A percentile compares a stretch with the other conserved stretches of the same genome.
Evolutionary conservation across 1,140 invertebrate species (phyloP).

Genomic region (Atopsyche davidsoni): DNA sequence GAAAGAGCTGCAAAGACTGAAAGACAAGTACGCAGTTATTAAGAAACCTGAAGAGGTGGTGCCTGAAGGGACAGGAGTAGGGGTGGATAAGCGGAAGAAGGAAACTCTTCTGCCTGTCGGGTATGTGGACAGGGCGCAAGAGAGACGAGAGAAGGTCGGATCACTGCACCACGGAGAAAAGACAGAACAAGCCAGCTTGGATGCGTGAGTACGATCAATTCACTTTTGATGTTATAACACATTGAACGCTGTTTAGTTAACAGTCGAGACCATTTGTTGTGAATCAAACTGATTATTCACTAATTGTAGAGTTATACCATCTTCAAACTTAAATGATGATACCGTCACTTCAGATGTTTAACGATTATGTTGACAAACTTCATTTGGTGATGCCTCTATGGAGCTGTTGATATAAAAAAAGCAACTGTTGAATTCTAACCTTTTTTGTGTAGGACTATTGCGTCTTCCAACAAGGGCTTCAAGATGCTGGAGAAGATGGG

Average conservation of each 20-base stretch:
- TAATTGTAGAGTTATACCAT: too few species aligned
- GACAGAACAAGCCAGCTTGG: conserved; percentile 69
- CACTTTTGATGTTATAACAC: conserved; percentile 2
- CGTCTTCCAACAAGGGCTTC: conserved; percentile 79
- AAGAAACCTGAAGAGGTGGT: conserved; percentile 50
- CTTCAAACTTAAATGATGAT: too few species aligned
- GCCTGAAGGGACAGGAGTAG: too few species aligned
- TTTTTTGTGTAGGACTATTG: conserved; percentile 58
- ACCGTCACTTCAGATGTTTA: too few species aligned
- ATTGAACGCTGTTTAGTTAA: not conserved
- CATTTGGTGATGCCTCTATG: conserved; percentile 11
- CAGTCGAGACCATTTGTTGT: too few species aligned
- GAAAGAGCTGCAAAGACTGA: conserved; percentile 68
- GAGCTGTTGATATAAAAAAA: conserved; percentile 7
- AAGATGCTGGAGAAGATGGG: conserved; percentile 86
- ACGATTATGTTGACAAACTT: conserved; percentile 8
- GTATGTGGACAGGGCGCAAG: conserved; percentile 76
- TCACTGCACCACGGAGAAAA: conserved; percentile 78
- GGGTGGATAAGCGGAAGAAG: conserved; percentile 32
- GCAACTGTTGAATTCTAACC: conserved; percentile 11
- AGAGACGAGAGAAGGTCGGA: conserved; percentile 67
- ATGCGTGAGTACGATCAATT: conserved; percentile 56
- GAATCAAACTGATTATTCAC: too few species aligned
- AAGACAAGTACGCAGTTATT: conserved; percentile 78
- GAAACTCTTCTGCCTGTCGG: conserved; percentile 27